Evolutionary conservation across 2,113 vertebrate genomes (phyloP).

Genomic region (Empidonax alnorum): DNA sequence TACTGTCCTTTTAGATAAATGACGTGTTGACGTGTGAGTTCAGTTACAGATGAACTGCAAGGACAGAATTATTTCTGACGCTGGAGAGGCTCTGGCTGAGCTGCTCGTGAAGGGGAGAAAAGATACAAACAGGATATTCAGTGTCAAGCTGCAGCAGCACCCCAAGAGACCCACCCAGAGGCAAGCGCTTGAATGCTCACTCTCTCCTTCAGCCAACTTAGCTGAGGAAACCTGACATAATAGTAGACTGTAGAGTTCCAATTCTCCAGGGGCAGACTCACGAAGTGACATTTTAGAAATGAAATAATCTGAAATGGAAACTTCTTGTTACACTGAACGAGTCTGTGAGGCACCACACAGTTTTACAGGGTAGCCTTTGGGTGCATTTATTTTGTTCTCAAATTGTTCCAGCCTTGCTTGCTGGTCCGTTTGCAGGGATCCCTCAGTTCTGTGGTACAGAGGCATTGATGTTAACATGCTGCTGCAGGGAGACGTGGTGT

Average conservation of each 20-base stretch:
- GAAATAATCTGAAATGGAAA: background rate
- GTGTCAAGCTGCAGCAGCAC: background rate
- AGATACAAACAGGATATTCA: background rate
- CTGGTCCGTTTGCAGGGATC: background rate
- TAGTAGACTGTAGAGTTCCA: background rate
- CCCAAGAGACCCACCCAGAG: background rate
- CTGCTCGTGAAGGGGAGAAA: background rate
- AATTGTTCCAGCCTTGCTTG: background rate
- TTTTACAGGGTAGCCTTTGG: background rate
- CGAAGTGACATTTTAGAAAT: background rate
- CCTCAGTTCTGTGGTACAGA: background rate
- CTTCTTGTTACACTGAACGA: background rate
- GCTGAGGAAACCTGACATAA: background rate
- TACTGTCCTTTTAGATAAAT: background rate
- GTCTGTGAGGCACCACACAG: background rate
- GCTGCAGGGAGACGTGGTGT: background rate
- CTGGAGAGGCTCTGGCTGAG: background rate
- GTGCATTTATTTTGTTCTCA: background rate
- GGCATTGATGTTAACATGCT: background rate
- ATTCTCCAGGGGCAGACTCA: background rate
- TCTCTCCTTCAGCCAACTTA: background rate
- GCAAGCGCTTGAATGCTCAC: background rate
- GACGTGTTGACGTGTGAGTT: background rate
- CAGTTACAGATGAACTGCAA: background rate
- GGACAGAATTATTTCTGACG: constrained; percentile 2